Evolutionary conservation across 2,797 vertebrate genomes (phyloP).

Genomic region (Brotula barbata): DNA sequence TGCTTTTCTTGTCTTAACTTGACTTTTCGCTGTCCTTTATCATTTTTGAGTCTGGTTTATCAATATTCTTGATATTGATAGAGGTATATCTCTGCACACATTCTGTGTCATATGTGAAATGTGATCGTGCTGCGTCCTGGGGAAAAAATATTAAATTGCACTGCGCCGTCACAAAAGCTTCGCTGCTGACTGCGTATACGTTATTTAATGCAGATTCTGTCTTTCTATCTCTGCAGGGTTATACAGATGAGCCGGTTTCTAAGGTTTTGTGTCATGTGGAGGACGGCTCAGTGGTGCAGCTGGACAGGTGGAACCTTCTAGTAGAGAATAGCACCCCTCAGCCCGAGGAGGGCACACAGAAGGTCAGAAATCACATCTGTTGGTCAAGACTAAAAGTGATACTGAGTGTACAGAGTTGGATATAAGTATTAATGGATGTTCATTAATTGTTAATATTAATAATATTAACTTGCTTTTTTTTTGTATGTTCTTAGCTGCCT

Average conservation of each 20-base stretch:
- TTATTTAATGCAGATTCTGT: not conserved
- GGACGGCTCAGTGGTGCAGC: constrained; percentile 95
- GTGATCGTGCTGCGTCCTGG: not conserved
- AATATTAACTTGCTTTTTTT: not conserved
- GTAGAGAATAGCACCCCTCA: constrained; percentile 87
- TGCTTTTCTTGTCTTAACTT: too few species aligned
- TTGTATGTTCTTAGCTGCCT: constrained; percentile 84
- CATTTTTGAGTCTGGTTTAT: too few species aligned
- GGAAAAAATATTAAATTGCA: not conserved
- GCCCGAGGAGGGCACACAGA: constrained; percentile 91
- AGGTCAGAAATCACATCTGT: constrained; percentile 78
- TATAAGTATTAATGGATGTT: not conserved
- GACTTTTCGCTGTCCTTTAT: too few species aligned
- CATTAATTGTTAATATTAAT: too few species aligned
- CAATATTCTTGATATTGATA: not conserved
- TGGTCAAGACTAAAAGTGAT: not conserved
- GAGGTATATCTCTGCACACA: not conserved
- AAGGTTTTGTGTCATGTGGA: constrained; percentile 98
- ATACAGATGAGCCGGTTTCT: constrained; percentile 96
- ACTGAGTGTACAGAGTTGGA: not conserved
- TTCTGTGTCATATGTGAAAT: not conserved
- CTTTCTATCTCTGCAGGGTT: constrained; percentile 80
- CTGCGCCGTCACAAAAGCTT: not conserved
- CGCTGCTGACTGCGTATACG: not conserved
- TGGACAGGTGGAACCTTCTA: constrained; percentile 96